Percentiles rank a stretch among this genome's conserved stretches.
Evolutionary conservation across 2,113 vertebrate genomes (phyloP).

Genomic region (Onychostoma macrolepis): DNA sequence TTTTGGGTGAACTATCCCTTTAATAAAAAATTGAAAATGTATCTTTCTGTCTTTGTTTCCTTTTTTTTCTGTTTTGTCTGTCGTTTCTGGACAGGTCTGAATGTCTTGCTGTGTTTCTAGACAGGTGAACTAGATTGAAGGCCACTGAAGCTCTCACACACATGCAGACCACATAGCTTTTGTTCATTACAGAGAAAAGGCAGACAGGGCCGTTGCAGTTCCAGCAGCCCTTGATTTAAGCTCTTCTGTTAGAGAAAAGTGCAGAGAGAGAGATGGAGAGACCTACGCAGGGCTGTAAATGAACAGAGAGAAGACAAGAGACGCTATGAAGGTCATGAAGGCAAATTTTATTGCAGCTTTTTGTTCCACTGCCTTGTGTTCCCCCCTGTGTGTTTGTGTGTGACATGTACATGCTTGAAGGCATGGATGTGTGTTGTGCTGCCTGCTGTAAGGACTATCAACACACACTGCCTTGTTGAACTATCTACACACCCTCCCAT

Average conservation of each 20-base stretch:
- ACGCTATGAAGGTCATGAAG: slow-evolving; percentile 11
- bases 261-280: slow-evolving; percentile 29
- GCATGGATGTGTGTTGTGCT: neutral
- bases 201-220: slow-evolving; percentile 16
- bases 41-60: neutral
- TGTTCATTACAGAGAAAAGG: slow-evolving; percentile 12
- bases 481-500: slow-evolving; percentile 16
- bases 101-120: slow-evolving; percentile 24
- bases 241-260: slow-evolving; percentile 11
- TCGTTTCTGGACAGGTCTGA: neutral
- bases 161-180: slow-evolving; percentile 34
- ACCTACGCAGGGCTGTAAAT: slow-evolving; percentile 15
- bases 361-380: neutral
- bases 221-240: slow-evolving; percentile 41
- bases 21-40: neutral
- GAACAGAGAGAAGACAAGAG: slow-evolving; percentile 6
- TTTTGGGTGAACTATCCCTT: neutral
- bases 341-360: neutral
- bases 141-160: neutral
- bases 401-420: neutral
- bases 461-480: neutral
- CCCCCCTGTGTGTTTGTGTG: neutral
- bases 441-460: neutral
- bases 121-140: slow-evolving; percentile 5
- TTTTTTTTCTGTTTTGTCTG: neutral